Conservation (phyloP, 2,797 vertebrate species). For the Mormyrus hasselquistii region DNA sequence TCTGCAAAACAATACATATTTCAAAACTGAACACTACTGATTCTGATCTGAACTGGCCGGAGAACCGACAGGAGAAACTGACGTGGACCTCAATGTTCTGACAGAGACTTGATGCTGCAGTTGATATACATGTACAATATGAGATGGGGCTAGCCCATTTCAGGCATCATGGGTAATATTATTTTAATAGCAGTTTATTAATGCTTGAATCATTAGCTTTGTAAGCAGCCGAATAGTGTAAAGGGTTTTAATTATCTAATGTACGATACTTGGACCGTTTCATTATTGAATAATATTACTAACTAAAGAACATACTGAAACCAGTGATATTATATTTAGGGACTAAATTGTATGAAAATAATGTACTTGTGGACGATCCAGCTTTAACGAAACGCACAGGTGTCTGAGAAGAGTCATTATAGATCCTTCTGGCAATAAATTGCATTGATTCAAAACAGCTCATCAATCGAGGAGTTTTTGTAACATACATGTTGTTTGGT, state of each 20-base stretch:
- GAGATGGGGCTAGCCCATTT: not conserved
- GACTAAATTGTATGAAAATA: not conserved
- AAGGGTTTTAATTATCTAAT: not conserved
- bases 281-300: not conserved
- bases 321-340: not conserved
- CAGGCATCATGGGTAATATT: not conserved
- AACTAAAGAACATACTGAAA: not conserved
- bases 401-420: not conserved
- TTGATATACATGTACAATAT: not conserved
- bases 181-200: not conserved
- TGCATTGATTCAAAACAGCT: not conserved
- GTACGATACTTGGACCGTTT: not conserved
- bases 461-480: not conserved
- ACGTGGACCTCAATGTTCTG: not conserved
- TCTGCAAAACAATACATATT: not conserved
- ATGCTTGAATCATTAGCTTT: not conserved
- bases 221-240: not conserved
- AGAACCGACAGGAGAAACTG: not conserved
- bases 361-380: not conserved
- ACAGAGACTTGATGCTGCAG: not conserved
- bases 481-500: not conserved
- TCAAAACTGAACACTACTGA: not conserved
- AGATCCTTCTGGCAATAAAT: not conserved
- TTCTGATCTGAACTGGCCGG: not conserved
- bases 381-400: not conserved